Evolutionary conservation across 92 coral and sea anemone genomes (phyloP).

Genomic region (Heteractis magnifica): DNA sequence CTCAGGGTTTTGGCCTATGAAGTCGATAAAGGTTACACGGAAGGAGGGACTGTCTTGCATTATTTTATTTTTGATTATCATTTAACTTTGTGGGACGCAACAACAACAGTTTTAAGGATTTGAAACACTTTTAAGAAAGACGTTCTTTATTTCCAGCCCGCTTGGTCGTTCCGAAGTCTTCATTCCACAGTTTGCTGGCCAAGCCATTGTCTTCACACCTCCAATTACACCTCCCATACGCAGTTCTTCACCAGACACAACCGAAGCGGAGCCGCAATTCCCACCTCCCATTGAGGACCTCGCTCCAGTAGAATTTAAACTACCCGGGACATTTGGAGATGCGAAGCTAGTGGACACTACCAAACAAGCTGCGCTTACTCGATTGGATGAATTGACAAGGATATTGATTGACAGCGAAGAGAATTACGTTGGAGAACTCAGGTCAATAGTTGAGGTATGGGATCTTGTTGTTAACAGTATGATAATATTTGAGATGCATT

Average conservation of each 20-base stretch:
- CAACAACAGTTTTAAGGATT: background rate
- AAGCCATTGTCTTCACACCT: conserved; percentile 77
- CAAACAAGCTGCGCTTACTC: conserved; percentile 50
- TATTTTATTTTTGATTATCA: background rate
- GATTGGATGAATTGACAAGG: conserved; percentile 69
- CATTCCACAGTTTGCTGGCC: conserved; percentile 85
- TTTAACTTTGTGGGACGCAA: background rate
- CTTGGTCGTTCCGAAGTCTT: conserved; percentile 66
- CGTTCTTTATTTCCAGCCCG: conserved; percentile 7
- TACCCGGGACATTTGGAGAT: conserved; percentile 70
- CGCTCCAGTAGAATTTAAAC: conserved; percentile 72
- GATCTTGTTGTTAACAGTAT: background rate
- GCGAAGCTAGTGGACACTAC: conserved; percentile 46
- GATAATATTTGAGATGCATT: too few relatives aligned
- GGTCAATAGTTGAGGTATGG: conserved; percentile 79
- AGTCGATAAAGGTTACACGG: too few relatives aligned
- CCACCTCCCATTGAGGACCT: conserved; percentile 58
- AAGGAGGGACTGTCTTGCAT: background rate
- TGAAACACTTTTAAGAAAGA: background rate
- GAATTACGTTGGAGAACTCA: conserved; percentile 74
- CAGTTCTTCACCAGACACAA: conserved; percentile 6
- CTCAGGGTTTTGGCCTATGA: too few relatives aligned
- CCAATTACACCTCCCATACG: conserved; percentile 71
- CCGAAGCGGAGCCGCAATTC: conserved; percentile 60
- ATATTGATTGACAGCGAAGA: conserved; percentile 78